Percentiles rank a stretch among this genome's conserved stretches.
These are phyloP conservation scores for Emydocephalus ijimae DNA, from an alignment of 2,113 vertebrate genomes.

Conservation along the genomic window DNA sequence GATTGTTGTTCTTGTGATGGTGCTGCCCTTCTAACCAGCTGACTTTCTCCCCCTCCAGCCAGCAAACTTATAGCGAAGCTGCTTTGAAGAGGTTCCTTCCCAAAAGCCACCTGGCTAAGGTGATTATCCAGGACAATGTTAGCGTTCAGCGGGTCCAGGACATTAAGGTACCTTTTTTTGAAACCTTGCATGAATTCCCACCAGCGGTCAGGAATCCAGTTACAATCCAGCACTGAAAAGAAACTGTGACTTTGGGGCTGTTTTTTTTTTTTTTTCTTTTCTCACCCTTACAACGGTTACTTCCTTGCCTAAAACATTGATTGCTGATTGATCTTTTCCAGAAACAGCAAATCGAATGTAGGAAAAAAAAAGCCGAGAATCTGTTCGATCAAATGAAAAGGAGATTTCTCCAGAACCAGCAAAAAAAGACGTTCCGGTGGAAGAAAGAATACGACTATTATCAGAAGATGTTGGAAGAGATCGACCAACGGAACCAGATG, in stretches of 20 bases:
- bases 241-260: no score
- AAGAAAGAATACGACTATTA: constrained; percentile 5
- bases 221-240: no score
- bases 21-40: neutral
- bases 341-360: constrained; percentile 49
- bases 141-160: constrained; percentile 47
- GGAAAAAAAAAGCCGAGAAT: constrained; percentile 46
- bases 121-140: constrained; percentile 1
- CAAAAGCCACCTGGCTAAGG: constrained; percentile 26
- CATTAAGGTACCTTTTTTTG: constrained; percentile 50
- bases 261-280: no score
- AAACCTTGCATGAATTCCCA: neutral
- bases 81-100: constrained; percentile 21
- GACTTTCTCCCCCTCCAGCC: neutral
- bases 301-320: no score
- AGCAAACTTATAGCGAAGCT: constrained; percentile 35
- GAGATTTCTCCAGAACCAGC: constrained; percentile 62
- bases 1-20: neutral
- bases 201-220: neutral
- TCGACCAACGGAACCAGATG: neutral
- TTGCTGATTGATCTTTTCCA: constrained; percentile 15
- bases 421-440: constrained; percentile 45
- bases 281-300: no score
- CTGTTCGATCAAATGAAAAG: constrained; percentile 52
- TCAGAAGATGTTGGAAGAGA: constrained; percentile 44